A percentile compares a stretch with the other conserved stretches of the same genome.
Conservation (phyloP, 2,113 vertebrate genomes). For the Naja naja region DNA sequence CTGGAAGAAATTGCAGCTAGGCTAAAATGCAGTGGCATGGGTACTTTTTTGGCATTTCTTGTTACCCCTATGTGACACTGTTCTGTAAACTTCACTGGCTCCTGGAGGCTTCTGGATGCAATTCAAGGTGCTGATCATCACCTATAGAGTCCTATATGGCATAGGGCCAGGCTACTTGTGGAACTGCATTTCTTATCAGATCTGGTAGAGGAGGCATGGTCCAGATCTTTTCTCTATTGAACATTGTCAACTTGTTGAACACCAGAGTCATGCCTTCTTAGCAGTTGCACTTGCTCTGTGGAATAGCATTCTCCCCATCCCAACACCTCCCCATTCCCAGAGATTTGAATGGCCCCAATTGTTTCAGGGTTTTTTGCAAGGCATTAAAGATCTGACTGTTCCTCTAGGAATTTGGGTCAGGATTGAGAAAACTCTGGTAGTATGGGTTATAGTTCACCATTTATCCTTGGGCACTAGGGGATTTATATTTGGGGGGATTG, state of each 20-base stretch:
- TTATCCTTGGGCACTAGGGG: background rate
- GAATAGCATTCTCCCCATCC: background rate
- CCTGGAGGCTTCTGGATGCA: background rate
- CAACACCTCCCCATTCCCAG: background rate
- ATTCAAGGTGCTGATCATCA: background rate
- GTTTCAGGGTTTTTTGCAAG: background rate
- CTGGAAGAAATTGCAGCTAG: background rate
- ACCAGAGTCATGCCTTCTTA: background rate
- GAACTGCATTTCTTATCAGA: background rate
- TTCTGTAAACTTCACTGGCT: background rate
- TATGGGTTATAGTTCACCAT: background rate
- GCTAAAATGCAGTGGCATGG: background rate
- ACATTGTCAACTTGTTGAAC: background rate
- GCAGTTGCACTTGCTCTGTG: background rate
- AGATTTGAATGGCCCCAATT: background rate
- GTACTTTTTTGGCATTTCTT: background rate
- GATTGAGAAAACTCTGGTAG: background rate
- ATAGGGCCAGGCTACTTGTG: background rate
- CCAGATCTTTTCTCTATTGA: background rate
- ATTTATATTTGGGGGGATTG: background rate
- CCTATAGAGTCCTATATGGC: background rate
- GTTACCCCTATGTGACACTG: background rate
- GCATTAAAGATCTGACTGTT: background rate
- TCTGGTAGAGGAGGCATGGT: background rate
- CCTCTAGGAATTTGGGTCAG: background rate